Base-by-base conservation (phyloP, 2,113 vertebrate species). In the Vidua chalybeata region DNA sequence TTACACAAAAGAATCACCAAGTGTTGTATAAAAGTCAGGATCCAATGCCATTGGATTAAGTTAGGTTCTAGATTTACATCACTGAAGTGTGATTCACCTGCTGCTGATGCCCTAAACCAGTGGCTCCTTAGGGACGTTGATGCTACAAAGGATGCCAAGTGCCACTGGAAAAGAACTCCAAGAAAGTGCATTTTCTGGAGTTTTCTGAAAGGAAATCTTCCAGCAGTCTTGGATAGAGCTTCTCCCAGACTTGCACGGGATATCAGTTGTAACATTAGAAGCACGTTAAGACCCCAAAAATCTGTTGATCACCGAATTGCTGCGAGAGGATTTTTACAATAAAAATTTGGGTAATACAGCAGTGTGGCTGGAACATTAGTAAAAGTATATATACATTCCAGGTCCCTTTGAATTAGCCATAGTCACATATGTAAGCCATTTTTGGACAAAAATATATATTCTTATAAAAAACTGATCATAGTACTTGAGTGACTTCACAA, bases 371-470 rank as follows among this genome's bases (percentile, higher is more conserved):
- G 94, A 98, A 98, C 79, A 98, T 97, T 97, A 98, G 97, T 97
- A 98, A 98, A 98, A 98, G 98, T 98, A 97, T 98, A 98, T 98
- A 95, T 98, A 98, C 98, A 98, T 97, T 98, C 97, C 97, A 97
- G 97, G 97, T 98, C 97, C 97, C 97, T 98, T 96, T 97, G 98
- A 98, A 97, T 97, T 97, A 98, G 98, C 98, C 98, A 98, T 98
- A 98, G 98, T 97, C 98, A 98, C 97, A 94, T 97, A 98, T 94
- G 97, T 98, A 98, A 94, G 97, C 97, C 94, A 87, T 97, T 97
- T 98, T 96, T 97, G 98, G 98, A 98, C 97, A 98, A 98, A 98
- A 98, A 98, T 98, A 98, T 97, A 98, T 98, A 97, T 98, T 98
- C 97, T 98, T 98, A 98, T 98, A 98, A 98, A 98, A 98, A 98